phyloP scores from a whole-genome alignment of 1,140 invertebrate genomes.

The Chrysoperla carnea region DNA sequence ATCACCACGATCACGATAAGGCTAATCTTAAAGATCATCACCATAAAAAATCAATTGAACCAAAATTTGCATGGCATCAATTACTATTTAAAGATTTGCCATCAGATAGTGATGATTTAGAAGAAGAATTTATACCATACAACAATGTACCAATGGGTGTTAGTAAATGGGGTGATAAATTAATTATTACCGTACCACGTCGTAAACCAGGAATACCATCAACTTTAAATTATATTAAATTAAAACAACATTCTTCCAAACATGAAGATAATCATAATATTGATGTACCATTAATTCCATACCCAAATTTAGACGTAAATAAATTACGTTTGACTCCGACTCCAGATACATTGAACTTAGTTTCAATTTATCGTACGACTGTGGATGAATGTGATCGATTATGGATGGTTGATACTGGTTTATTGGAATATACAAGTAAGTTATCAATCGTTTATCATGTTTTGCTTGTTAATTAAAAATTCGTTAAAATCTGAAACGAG shows the following conservation, averaged over 20 bases:
- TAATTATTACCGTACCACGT: conserved; percentile 54
- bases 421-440: conserved; percentile 28
- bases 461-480: no score
- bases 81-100: no score
- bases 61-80: no score
- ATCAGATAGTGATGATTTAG: no score
- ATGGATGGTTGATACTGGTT: conserved; percentile 56
- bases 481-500: no score
- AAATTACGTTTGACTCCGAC: conserved; percentile 8
- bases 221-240: conserved; percentile 43
- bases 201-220: conserved; percentile 45
- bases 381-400: conserved; percentile 48
- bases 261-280: conserved; percentile 12
- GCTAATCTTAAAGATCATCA: no score
- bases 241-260: not conserved
- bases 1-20: no score
- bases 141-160: conserved; percentile 50
- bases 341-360: conserved; percentile 25
- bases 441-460: no score
- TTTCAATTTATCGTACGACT: conserved; percentile 46
- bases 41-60: no score
- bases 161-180: conserved; percentile 39
- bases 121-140: no score
- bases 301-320: conserved; percentile 38
- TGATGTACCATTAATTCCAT: conserved; percentile 33